Base-by-base conservation (phyloP, 2,888 invertebrate genomes). In the Nomada fabriciana region DNA sequence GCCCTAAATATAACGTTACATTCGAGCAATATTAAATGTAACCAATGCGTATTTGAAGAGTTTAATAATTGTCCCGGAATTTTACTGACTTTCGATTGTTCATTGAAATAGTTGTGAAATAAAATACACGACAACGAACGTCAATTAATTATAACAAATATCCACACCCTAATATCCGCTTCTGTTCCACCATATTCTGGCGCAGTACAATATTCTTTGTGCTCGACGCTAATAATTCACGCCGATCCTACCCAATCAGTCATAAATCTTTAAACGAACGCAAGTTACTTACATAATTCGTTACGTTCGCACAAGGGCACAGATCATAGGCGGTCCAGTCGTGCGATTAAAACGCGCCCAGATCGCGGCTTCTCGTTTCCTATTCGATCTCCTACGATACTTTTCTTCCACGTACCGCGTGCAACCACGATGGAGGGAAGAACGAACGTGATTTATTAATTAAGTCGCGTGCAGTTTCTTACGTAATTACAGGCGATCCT, bases 401-500 rank as follows among this genome's bases (percentile, higher is more conserved):
- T 55, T 50, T 23, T 23, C 59, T 2, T 36, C n/a, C 10, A 9
- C 29, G 11, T 57, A n/a, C 55, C n/a, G 42, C 18, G 25, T 25
- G 42, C 29, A 52, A 43, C 20, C 29, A 18, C n/a, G 18, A 18
- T n/a, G 67, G 36, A 64, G 53, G 59, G 42, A 70, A 43, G 47
- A 57, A 68, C 47, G 47, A 15, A 47, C 47, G 65, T 25, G 73
- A 65, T 79, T 78, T 76, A 73, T 74, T 83, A 86, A 86, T 86
- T 83, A 79, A 82, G 71, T 69, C 77, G 59, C 67, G 63, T 65
- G 53, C 71, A 71, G 70, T 68, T 76, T 42, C 69, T 77, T 75
- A 63, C 55, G 72, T 79, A 82, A 76, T 86, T 87, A 72, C 79
- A 71, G 72, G 82, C 36, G 55, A 85, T 85, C 76, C 69, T 63